Evolutionary conservation across 2,888 invertebrate species (phyloP).

Genomic region (Xanthia togata): DNA sequence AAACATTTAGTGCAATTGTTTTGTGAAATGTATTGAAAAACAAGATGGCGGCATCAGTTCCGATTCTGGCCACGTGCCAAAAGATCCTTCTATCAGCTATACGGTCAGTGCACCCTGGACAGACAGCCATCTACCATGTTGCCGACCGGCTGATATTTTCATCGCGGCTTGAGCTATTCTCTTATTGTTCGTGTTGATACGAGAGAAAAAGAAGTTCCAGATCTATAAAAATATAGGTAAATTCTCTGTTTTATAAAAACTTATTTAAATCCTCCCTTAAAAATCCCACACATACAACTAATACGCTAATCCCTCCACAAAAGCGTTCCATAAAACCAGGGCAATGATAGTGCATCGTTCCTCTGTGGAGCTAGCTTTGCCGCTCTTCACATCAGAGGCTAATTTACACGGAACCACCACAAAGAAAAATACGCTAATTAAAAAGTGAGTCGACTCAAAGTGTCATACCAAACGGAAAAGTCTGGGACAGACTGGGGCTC

Average conservation of each 20-base stretch:
- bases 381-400: conserved; percentile 85
- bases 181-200: neutral
- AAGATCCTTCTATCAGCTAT: conserved; percentile 70
- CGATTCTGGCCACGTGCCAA: conserved; percentile 72
- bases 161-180: too few relatives aligned
- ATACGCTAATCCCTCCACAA: conserved; percentile 79
- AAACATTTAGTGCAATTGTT: too few relatives aligned
- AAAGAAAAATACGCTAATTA: conserved; percentile 90
- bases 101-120: neutral
- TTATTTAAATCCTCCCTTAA: conserved; percentile 4
- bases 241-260: neutral
- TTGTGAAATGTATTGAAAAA: too few relatives aligned
- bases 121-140: neutral
- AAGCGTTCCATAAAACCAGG: conserved; percentile 72
- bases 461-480: conserved; percentile 81
- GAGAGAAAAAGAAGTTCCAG: neutral
- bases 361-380: conserved; percentile 66
- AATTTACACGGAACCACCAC: conserved; percentile 85
- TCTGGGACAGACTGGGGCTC: conserved; percentile 62
- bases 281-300: conserved; percentile 62
- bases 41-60: too few relatives aligned
- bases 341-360: conserved; percentile 74
- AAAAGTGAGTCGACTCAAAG: conserved; percentile 88
- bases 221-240: neutral
- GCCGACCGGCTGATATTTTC: neutral